These are phyloP conservation scores for Rhingia rostrata DNA, from an alignment of 2,888 invertebrate genomes.

Conservation along the genomic window DNA sequence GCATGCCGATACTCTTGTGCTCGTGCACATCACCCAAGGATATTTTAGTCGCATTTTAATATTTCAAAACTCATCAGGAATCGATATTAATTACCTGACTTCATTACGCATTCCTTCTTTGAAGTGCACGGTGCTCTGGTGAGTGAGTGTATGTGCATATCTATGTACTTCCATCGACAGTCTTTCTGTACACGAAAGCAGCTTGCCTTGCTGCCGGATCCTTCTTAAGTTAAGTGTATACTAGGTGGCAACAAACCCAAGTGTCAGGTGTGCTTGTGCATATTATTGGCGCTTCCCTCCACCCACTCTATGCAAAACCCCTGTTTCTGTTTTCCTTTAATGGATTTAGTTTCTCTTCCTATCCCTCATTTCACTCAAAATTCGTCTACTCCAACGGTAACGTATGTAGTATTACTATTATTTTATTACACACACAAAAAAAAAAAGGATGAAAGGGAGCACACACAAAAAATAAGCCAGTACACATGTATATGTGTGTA, in stretches of 20 bases:
- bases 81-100: slow-evolving; percentile 76
- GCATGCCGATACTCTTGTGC: background rate
- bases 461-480: slow-evolving; percentile 5
- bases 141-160: slow-evolving; percentile 16
- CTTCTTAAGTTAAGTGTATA: slow-evolving; percentile 63
- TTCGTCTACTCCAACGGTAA: slow-evolving; percentile 51
- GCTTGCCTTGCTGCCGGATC: slow-evolving; percentile 23
- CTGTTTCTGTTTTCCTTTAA: slow-evolving; percentile 52
- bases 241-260: slow-evolving; percentile 49
- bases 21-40: slow-evolving; percentile 12
- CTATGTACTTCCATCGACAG: slow-evolving; percentile 24
- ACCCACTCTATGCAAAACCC: slow-evolving; percentile 22
- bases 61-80: slow-evolving; percentile 75
- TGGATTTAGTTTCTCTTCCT: slow-evolving; percentile 64
- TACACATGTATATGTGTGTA: background rate
- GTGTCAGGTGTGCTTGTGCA: slow-evolving; percentile 52
- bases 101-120: slow-evolving; percentile 76
- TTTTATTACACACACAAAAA: slow-evolving; percentile 66
- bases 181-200: slow-evolving; percentile 5
- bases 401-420: slow-evolving; percentile 59
- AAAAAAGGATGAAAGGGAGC: slow-evolving; percentile 1
- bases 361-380: slow-evolving; percentile 26
- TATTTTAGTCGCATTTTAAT: slow-evolving; percentile 73
- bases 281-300: slow-evolving; percentile 16
- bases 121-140: slow-evolving; percentile 46